These are phyloP conservation scores for Toxostoma redivivum DNA, from an alignment of 2,113 vertebrate genomes.

Conservation along the genomic window DNA sequence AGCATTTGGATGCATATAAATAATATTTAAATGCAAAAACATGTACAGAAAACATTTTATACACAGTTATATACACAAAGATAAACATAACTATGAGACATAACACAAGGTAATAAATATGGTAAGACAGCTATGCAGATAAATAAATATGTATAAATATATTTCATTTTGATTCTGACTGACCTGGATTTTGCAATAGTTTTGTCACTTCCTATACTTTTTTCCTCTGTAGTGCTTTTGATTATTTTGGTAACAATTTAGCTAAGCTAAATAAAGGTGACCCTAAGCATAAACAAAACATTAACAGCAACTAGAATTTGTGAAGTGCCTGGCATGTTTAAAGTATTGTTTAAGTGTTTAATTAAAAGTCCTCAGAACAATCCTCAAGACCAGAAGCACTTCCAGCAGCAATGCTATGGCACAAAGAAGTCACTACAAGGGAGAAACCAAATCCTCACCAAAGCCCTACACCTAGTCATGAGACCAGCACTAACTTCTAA, in stretches of 20 bases:
- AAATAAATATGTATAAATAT: background rate
- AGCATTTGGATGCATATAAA: background rate
- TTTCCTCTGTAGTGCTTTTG: background rate
- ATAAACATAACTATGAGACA: background rate
- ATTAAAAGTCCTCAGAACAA: background rate
- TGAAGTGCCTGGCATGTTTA: background rate
- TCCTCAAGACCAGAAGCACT: background rate
- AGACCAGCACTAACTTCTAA: background rate
- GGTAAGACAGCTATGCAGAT: background rate
- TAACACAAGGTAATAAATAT: background rate
- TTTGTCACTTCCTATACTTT: background rate
- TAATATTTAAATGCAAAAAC: background rate
- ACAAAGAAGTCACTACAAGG: background rate
- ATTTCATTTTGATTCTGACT: background rate
- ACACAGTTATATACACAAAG: background rate
- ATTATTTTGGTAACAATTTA: background rate
- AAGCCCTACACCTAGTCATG: background rate
- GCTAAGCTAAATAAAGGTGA: background rate
- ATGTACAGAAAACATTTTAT: background rate
- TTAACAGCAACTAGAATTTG: background rate
- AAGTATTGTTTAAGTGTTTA: background rate
- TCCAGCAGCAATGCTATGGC: background rate
- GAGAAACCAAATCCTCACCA: background rate
- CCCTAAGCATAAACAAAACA: background rate
- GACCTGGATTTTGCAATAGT: background rate